Percentiles rank a stretch among this genome's conserved stretches.
These are phyloP conservation scores for Drosophila suzukii DNA, from an alignment of 1,140 invertebrate genomes.

Conservation along the genomic window DNA sequence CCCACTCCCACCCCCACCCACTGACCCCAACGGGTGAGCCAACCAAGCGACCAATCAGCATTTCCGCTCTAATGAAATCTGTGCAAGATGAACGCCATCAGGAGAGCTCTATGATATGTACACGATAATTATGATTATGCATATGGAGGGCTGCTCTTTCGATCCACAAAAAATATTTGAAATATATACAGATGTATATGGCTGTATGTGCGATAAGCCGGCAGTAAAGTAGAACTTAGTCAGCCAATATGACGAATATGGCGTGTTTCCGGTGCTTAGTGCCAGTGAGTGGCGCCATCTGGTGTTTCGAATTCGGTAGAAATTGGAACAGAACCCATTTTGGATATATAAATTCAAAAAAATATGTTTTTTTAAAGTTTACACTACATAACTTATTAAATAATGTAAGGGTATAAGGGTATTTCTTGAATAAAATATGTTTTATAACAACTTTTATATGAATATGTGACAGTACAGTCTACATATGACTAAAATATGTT, in stretches of 20 bases:
- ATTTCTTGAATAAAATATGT: too few species aligned
- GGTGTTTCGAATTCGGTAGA: background rate
- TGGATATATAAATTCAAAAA: too few species aligned
- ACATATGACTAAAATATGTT: too few species aligned
- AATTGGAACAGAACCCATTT: too few species aligned
- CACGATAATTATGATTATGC: constrained; percentile 19
- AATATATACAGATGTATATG: background rate
- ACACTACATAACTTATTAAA: too few species aligned
- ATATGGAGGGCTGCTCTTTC: background rate
- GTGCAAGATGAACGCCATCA: constrained; percentile 28
- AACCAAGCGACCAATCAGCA: constrained; percentile 42
- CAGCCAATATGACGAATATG: background rate
- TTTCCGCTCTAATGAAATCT: constrained; percentile 52
- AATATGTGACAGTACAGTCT: too few species aligned
- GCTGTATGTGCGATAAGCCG: background rate
- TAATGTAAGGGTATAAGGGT: too few species aligned
- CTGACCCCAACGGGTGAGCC: constrained; percentile 23
- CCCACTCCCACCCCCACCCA: background rate
- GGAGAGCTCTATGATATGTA: constrained; percentile 3
- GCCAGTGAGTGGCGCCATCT: background rate
- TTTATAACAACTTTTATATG: too few species aligned
- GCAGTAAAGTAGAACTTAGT: background rate
- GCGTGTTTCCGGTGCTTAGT: constrained; percentile 3
- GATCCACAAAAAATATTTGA: background rate
- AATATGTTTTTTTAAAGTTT: too few species aligned